These are phyloP conservation scores for Andrena minutula DNA, from an alignment of 2,888 invertebrate species.

Conservation along the genomic window DNA sequence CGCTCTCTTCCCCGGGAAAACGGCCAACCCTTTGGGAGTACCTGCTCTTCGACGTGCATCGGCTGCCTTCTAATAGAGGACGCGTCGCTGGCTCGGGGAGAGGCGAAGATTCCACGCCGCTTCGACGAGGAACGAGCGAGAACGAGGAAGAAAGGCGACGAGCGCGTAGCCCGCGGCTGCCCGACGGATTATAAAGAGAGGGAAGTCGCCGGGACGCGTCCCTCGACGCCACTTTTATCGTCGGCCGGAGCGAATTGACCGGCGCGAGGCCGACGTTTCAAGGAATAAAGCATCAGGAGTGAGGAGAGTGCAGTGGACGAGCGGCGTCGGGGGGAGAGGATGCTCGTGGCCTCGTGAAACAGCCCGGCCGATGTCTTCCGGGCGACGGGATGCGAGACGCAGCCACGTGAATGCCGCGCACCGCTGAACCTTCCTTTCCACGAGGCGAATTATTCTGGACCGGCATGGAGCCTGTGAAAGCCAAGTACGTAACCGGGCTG, in stretches of 20 bases:
- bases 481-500: conserved; percentile 58
- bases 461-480: conserved; percentile 61
- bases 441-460: conserved; percentile 47
- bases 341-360: conserved; percentile 35
- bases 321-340: conserved; percentile 11
- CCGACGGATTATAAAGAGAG: neutral
- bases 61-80: too few species aligned
- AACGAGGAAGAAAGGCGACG: neutral
- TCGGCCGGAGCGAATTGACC: neutral
- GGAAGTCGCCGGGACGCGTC: neutral
- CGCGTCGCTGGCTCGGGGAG: too few species aligned
- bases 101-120: neutral
- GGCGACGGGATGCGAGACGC: conserved; percentile 47
- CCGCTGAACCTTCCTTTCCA: conserved; percentile 40
- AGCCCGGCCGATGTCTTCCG: conserved; percentile 46
- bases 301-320: conserved; percentile 24
- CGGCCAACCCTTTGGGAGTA: too few species aligned
- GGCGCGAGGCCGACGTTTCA: neutral
- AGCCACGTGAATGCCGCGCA: conserved; percentile 55
- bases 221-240: neutral
- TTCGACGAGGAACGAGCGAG: neutral
- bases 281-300: conserved; percentile 9
- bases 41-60: too few species aligned
- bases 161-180: neutral
- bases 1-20: neutral